Conservation (phyloP, 2,113 vertebrate species). For the Pachypanchax playfairii region DNA sequence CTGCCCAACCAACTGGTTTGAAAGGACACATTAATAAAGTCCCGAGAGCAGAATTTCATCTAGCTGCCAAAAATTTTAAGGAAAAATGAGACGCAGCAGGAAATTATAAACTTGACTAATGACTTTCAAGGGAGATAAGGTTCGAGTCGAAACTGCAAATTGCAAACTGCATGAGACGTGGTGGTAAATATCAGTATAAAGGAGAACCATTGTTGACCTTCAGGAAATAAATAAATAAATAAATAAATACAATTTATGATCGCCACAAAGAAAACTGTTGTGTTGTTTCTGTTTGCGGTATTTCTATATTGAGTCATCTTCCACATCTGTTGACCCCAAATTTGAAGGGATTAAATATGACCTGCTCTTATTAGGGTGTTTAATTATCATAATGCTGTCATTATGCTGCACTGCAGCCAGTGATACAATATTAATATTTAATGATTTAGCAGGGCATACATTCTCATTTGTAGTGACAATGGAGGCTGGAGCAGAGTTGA, state of each 20-base stretch:
- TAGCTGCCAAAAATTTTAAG: constrained; percentile 13
- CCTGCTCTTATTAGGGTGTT: constrained; percentile 60
- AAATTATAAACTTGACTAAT: constrained; percentile 44
- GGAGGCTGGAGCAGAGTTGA: background rate
- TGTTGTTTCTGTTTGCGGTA: constrained; percentile 4
- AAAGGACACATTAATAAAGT: constrained; percentile 9
- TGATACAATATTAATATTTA: constrained; percentile 36
- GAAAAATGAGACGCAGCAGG: constrained; percentile 27
- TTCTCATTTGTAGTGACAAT: constrained; percentile 24
- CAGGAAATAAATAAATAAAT: background rate
- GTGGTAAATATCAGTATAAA: background rate
- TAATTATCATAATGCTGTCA: constrained; percentile 71
- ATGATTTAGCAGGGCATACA: constrained; percentile 28
- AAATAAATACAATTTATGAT: background rate
- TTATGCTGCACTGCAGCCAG: constrained; percentile 30
- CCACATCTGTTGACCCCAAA: constrained; percentile 68
- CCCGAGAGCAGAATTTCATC: constrained; percentile 9
- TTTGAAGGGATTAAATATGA: constrained; percentile 61
- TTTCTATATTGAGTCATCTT: constrained; percentile 43
- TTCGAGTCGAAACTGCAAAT: background rate
- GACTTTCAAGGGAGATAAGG: constrained; percentile 8
- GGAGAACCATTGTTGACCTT: background rate
- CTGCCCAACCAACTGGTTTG: background rate
- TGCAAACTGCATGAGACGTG: background rate
- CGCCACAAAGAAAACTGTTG: background rate